phyloP scores from a whole-genome alignment of 2,888 invertebrate species.

The Ptilodon capucinus region DNA sequence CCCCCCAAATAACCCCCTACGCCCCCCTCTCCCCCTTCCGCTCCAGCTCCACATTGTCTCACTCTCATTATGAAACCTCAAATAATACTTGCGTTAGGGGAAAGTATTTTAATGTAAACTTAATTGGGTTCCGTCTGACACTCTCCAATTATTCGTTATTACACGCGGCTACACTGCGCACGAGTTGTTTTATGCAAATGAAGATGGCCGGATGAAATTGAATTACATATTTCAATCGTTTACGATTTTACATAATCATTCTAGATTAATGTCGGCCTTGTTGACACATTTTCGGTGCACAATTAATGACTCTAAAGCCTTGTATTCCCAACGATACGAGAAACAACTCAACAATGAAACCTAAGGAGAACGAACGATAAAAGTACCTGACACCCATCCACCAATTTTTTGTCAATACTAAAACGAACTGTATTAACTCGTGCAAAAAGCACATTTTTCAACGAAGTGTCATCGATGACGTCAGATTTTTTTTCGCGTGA shows the following conservation, averaged over 20 bases:
- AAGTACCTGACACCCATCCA: no score
- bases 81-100: constrained; percentile 54
- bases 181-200: constrained; percentile 45
- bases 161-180: constrained; percentile 36
- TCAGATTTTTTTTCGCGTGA: no score
- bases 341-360: no score
- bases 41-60: constrained; percentile 44
- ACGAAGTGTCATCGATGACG: no score
- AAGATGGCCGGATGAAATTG: constrained; percentile 34
- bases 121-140: constrained; percentile 49
- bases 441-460: no score
- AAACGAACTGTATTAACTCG: no score
- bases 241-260: constrained; percentile 25
- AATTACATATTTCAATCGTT: constrained; percentile 37
- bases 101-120: constrained; percentile 57
- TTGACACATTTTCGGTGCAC: constrained; percentile 21
- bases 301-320: constrained; percentile 39
- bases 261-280: constrained; percentile 16
- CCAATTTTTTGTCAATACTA: no score
- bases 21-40: constrained; percentile 16
- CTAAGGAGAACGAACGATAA: no score
- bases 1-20: no score
- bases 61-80: constrained; percentile 48
- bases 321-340: no score
- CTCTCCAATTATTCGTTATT: constrained; percentile 52